These are phyloP conservation scores for Nylanderia fulva DNA, from an alignment of 1,140 invertebrate genomes.

Conservation along the genomic window DNA sequence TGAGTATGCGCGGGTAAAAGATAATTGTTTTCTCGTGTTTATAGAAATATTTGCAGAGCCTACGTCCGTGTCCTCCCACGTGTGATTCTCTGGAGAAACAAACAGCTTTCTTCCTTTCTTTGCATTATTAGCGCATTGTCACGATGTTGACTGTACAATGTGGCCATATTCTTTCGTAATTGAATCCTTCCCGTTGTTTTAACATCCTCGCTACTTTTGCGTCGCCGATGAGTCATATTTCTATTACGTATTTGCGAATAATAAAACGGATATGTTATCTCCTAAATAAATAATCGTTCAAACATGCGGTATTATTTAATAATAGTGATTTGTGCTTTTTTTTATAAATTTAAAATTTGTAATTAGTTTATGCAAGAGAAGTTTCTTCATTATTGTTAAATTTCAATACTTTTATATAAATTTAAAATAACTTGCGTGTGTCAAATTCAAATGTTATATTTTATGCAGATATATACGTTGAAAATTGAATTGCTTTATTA, in stretches of 20 bases:
- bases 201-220: conserved; percentile 13
- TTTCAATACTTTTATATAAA: no score
- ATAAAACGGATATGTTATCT: neutral
- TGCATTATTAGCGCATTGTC: conserved; percentile 34
- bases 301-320: neutral
- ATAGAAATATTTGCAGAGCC: conserved; percentile 59
- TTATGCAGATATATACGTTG: neutral
- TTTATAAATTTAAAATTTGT: neutral
- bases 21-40: conserved; percentile 4
- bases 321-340: neutral
- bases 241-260: neutral
- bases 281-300: neutral
- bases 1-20: neutral
- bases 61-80: conserved; percentile 73
- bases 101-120: conserved; percentile 64
- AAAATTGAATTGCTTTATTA: neutral
- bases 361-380: neutral
- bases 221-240: conserved; percentile 1
- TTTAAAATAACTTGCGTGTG: no score
- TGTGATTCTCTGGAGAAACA: conserved; percentile 49
- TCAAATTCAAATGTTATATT: no score
- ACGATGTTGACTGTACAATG: conserved; percentile 23
- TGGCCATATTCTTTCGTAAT: conserved; percentile 39
- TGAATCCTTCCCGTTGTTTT: conserved; percentile 15
- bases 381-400: neutral